A percentile compares a stretch with the other conserved stretches of the same genome.
Evolutionary conservation across 1,140 invertebrate genomes (phyloP).

Genomic region (Hypsibius dujardini): DNA sequence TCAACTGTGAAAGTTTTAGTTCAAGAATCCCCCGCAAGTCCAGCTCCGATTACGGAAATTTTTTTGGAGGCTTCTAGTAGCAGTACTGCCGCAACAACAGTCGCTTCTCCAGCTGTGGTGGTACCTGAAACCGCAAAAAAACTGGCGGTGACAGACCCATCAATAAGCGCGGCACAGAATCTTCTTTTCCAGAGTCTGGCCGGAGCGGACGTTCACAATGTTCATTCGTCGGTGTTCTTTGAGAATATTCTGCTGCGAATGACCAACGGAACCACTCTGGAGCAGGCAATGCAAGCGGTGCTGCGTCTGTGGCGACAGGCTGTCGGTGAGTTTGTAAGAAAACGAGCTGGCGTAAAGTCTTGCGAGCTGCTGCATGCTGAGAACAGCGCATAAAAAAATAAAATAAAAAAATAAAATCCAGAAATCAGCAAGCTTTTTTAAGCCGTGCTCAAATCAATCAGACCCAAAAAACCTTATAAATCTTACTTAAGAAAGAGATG

Average conservation of each 20-base stretch:
- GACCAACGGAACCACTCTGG: neutral
- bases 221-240: slow-evolving; percentile 1
- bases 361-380: no score
- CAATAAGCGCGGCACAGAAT: neutral
- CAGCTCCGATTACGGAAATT: neutral
- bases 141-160: neutral
- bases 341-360: no score
- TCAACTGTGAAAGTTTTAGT: neutral
- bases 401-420: no score
- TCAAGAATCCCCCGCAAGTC: neutral
- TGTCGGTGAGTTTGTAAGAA: neutral
- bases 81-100: neutral
- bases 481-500: no score
- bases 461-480: no score
- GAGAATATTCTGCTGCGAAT: slow-evolving; percentile 4
- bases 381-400: no score
- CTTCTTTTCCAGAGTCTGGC: neutral
- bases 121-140: neutral
- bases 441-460: no score
- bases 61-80: no score
- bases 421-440: no score
- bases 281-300: neutral
- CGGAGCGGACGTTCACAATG: neutral
- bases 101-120: neutral
- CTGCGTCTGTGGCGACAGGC: neutral